A percentile compares a stretch with the other conserved stretches of the same genome.
Conservation (phyloP, 2,797 vertebrate genomes). For the Typhlichthys subterraneus region DNA sequence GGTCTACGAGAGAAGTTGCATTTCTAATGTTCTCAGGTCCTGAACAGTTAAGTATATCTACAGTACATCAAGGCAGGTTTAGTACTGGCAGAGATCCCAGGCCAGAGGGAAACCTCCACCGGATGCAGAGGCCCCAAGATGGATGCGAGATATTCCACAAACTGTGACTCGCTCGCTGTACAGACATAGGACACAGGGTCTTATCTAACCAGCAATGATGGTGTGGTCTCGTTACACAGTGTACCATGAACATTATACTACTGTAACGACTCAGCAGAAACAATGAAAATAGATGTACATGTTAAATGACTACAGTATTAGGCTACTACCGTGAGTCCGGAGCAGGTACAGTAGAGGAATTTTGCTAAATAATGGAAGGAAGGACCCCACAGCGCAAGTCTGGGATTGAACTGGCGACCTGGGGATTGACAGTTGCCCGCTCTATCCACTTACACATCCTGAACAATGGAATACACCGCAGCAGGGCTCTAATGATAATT, state of each 20-base stretch:
- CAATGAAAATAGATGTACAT: not conserved
- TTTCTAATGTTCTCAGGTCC: constrained; percentile 24
- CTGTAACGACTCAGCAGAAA: not conserved
- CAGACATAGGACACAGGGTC: not conserved
- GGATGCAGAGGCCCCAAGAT: constrained; percentile 6
- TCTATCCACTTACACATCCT: too few species aligned
- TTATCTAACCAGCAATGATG: constrained; percentile 11
- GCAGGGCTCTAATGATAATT: too few species aligned
- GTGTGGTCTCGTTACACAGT: constrained; percentile 7
- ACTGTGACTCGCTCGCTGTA: not conserved
- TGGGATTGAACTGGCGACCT: too few species aligned
- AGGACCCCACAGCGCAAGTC: too few species aligned
- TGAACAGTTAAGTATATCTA: constrained; percentile 14
- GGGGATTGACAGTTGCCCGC: too few species aligned
- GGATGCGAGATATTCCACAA: constrained; percentile 18
- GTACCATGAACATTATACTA: constrained; percentile 6
- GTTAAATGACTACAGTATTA: too few species aligned
- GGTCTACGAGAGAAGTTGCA: constrained; percentile 13
- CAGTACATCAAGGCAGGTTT: constrained; percentile 26
- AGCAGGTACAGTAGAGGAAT: too few species aligned
- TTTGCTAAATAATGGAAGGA: too few species aligned
- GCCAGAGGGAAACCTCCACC: constrained; percentile 15
- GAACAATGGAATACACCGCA: too few species aligned
- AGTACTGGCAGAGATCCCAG: constrained; percentile 11
- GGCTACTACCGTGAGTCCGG: too few species aligned